Conservation (phyloP, 2,888 invertebrate genomes). For the Cecidostiba fungosa region DNA sequence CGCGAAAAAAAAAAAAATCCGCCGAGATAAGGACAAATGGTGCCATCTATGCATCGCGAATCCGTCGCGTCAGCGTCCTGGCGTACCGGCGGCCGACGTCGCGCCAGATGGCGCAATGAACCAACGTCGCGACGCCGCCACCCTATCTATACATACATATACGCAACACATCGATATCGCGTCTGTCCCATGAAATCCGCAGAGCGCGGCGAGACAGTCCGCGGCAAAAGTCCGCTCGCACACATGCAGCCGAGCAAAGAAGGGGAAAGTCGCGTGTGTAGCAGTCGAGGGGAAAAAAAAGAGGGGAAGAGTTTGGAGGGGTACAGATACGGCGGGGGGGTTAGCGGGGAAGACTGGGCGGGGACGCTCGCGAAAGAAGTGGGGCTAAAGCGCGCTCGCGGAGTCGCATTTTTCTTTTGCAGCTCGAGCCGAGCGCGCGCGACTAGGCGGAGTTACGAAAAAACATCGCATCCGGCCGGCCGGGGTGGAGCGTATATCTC, state of each 20-base stretch:
- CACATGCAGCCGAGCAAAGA: background rate
- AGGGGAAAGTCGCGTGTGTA: background rate
- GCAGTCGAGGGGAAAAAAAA: background rate
- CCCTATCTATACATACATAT: slow-evolving; percentile 39
- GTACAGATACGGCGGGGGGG: slow-evolving; percentile 3
- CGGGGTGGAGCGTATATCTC: slow-evolving; percentile 58
- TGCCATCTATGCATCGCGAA: slow-evolving; percentile 60
- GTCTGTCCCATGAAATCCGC: background rate
- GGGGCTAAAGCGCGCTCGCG: slow-evolving; percentile 58
- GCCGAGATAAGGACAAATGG: slow-evolving; percentile 44
- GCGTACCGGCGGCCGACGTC: slow-evolving; percentile 62
- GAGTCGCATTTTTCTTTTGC: slow-evolving; percentile 51
- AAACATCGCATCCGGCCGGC: slow-evolving; percentile 60
- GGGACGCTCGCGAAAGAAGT: slow-evolving; percentile 67
- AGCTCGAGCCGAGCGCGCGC: slow-evolving; percentile 6
- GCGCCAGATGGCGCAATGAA: slow-evolving; percentile 59
- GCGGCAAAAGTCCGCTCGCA: background rate
- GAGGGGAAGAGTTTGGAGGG: background rate
- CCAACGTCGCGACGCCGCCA: slow-evolving; percentile 54
- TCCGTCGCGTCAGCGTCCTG: slow-evolving; percentile 45
- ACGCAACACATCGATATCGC: background rate
- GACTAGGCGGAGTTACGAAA: slow-evolving; percentile 76
- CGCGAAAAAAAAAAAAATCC: background rate
- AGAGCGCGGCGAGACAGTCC: background rate
- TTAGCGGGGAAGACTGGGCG: slow-evolving; percentile 59